Base-by-base conservation (phyloP, 2,888 invertebrate species). In the Lasioglossum calceatum region DNA sequence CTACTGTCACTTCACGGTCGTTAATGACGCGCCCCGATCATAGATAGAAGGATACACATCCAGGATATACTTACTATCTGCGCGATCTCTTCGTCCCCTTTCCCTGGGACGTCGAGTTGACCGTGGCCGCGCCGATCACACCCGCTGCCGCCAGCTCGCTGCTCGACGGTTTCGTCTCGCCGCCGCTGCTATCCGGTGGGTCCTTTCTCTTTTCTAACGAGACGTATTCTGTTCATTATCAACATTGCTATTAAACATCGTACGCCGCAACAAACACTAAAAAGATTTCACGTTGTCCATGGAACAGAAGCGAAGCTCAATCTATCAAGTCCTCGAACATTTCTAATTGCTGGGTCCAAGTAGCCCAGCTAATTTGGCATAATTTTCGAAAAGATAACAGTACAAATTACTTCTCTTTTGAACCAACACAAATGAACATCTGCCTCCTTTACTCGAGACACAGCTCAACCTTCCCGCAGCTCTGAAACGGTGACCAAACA, bases 201-300 rank as follows among this genome's bases (percentile, higher is more conserved):
- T 98, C 98, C 96, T 98, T 98, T 95, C 98, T 97, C 95, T 98
- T 98, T 96, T 97, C 97, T 97, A 96, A 39, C 95, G 96, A 92
- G 93, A 93, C 94, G 93, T 95, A 95, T 95, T 95, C 95, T 95
- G 91, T 88, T 92, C 84, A 94, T 93, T 92, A 93, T 93, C 92
- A 89, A 94, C 92, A 93, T 89, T 89, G 92, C 75, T 88, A 64
- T 76, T 84, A 85, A 86, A 81, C 54, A 36, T 72, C 12, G 10
- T 54, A 42, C 71, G 4, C 23, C 39, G 14, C 2, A 71, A n/a
- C 23, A 42, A 5, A 14, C 42, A 42, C n/a, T 71, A 16, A 42
- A 39, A 44, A 42, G 23, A 7, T 32, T 32, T 32, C 32, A 36
- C 64, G 19, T 32, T 32, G 19, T 76, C 73, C 78, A n/a, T 77